Evolutionary conservation across 2,888 invertebrate genomes (phyloP), one percentile per base, ranked within the genome.

Genomic region (Drosophila neonasuta): DNA sequence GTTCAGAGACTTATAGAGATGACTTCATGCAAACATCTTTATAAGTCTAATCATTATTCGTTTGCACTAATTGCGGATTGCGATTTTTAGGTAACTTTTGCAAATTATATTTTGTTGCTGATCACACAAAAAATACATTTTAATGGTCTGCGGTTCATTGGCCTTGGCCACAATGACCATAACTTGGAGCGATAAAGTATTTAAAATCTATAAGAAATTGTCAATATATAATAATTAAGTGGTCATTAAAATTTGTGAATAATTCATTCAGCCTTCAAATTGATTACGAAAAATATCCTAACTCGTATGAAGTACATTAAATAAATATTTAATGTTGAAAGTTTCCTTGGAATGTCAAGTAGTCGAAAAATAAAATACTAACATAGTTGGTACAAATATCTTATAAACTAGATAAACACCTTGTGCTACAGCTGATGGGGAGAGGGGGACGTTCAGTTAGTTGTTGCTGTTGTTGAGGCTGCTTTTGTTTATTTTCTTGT

Each of bases 71-170:
- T 24, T 24, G 24, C 11, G 32, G 32, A 10, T 32, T 11, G 24
- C 9, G 32, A 15, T 15, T 15, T 15, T n/a, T 41, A 42, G 41
- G n/a, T 42, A 41, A 48, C 2, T n/a, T 15, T 29, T 3, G 41
- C 5, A 36, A 30, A 13, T 4, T 44, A n/a, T 45, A 54, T 66
- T 58, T 69, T 69, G 68, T 58, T 63, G 74, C 71, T 72, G 71
- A 72, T 62, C 42, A 42, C 42, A 62, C 17, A 49, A 64, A 56
- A 65, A 72, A 55, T 69, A 65, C 59, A 56, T 74, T 72, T 72
- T 68, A 69, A 74, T 74, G 48, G 57, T 74, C 29, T 63, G 41
- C 72, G 80, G 83, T 79, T 79, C 83, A 79, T 83, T 79, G 78
- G 83, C 64, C 79, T 29, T 17, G 24, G 36, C 36, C 29, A 57